phyloP scores from a whole-genome alignment of 2,888 invertebrate species.

The Eurytoma adleriae region DNA sequence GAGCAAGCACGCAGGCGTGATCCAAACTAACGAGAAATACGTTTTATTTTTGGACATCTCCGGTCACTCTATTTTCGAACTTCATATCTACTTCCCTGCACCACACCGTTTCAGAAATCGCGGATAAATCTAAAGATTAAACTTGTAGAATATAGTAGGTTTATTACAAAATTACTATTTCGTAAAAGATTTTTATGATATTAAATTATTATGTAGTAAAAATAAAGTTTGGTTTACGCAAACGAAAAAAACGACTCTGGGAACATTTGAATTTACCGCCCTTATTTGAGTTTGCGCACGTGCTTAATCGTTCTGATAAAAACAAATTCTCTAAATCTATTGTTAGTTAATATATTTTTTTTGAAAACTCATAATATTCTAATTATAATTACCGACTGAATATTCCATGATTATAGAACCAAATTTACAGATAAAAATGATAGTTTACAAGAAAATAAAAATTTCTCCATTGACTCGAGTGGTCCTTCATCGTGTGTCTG shows the following conservation, averaged over 20 bases:
- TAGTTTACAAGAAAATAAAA: not conserved
- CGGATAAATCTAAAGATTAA: not conserved
- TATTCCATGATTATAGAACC: too few species aligned
- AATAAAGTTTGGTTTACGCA: too few species aligned
- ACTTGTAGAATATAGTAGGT: not conserved
- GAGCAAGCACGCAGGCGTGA: slow-evolving; percentile 38
- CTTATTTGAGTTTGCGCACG: slow-evolving; percentile 15
- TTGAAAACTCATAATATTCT: too few species aligned
- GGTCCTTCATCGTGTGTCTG: slow-evolving; percentile 36
- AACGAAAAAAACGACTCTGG: too few species aligned
- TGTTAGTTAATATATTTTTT: not conserved
- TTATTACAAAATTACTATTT: not conserved
- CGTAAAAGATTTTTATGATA: not conserved
- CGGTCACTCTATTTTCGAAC: slow-evolving; percentile 70
- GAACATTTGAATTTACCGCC: slow-evolving; percentile 39
- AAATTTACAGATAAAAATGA: too few species aligned
- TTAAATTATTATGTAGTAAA: not conserved
- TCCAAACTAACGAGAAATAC: slow-evolving; percentile 57
- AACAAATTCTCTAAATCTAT: slow-evolving; percentile 18
- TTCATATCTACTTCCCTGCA: slow-evolving; percentile 35
- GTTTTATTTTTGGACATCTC: slow-evolving; percentile 71
- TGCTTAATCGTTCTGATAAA: slow-evolving; percentile 7
- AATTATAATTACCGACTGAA: too few species aligned
- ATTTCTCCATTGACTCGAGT: slow-evolving; percentile 57
- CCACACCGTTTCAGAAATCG: slow-evolving; percentile 1